Evolutionary conservation across 2,888 invertebrate species (phyloP), one percentile per base, ranked within the genome.

Genomic region (Plebejus anna): DNA sequence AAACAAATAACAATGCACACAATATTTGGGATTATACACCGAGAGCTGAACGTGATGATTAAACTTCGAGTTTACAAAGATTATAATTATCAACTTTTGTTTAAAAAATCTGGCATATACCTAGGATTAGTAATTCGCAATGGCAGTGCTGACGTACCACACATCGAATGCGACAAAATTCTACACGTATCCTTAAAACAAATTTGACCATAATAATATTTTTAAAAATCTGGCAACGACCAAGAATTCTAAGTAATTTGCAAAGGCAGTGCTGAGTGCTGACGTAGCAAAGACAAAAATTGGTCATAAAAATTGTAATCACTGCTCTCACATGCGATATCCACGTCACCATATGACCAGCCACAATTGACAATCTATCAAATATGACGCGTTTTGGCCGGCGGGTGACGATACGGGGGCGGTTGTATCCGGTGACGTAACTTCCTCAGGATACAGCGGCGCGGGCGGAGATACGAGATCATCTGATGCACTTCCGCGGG

Each of bases 351-450:
- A 36, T 32, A 32, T 66, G 13, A 66, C 13, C 66, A 32, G 32
- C 32, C 11, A 32, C 5, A 32, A 66, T 66, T 66, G 28, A 4
- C 66, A 66, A 66, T 57, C 57, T 75, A 75, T 75, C 36, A 22
- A 55, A 66, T 22, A 61, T 66, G 66, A 66, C 66, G 66, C 66
- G 32, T 36, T 32, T 66, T 51, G 55, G 28, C 55, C 55, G 55
- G 71, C 71, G 71, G 71, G 38, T 42, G 71, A 71, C 71, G 70
- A 61, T 28, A 28, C 32, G 66, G 66, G 66, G 90, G 90, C 90
- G 90, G 87, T 86, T 89, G 90, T 92, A 91, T 93, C 93, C 92
- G 92, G 80, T 93, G 92, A 93, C 92, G 92, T 88, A 90, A 93
- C 89, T 88, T 91, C 91, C 92, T 87, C 90, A 89, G 91, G 92